A percentile compares a stretch with the other conserved stretches of the same genome.
Conservation (phyloP, 2,888 invertebrate species). For the Stenoptilia bipunctidactyla region DNA sequence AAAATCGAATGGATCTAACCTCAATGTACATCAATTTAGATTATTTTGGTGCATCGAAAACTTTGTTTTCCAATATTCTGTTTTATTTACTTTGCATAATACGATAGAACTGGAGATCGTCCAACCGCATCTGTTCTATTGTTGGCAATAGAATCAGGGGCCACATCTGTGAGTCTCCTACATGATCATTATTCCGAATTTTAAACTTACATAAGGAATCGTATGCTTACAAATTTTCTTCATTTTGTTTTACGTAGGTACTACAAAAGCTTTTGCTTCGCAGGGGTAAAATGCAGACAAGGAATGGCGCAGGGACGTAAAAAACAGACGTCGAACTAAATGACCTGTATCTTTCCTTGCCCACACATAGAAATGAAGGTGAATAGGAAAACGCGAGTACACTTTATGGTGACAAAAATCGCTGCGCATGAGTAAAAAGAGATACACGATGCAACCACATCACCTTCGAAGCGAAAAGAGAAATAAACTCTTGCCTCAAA, state of each 20-base stretch:
- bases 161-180: constrained; percentile 50
- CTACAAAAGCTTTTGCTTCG: too few species aligned
- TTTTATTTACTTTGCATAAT: constrained; percentile 9
- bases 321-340: constrained; percentile 24
- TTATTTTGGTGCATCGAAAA: constrained; percentile 7
- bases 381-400: constrained; percentile 37
- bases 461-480: constrained; percentile 16
- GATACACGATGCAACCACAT: constrained; percentile 36
- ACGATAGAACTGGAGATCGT: constrained; percentile 27
- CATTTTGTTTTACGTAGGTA: too few species aligned
- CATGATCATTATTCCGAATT: constrained; percentile 32
- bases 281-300: background rate
- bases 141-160: constrained; percentile 39
- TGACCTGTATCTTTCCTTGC: constrained; percentile 37
- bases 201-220: background rate
- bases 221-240: background rate
- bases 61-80: constrained; percentile 1
- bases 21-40: constrained; percentile 3
- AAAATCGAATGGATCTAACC: background rate
- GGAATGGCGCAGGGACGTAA: constrained; percentile 5
- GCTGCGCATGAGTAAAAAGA: constrained; percentile 37
- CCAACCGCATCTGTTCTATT: constrained; percentile 47
- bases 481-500: constrained; percentile 23
- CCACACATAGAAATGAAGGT: constrained; percentile 32
- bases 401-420: constrained; percentile 46